Evolutionary conservation across 2,888 invertebrate genomes (phyloP), one percentile per base, ranked within the genome.

Genomic region (Sympetrum striolatum): DNA sequence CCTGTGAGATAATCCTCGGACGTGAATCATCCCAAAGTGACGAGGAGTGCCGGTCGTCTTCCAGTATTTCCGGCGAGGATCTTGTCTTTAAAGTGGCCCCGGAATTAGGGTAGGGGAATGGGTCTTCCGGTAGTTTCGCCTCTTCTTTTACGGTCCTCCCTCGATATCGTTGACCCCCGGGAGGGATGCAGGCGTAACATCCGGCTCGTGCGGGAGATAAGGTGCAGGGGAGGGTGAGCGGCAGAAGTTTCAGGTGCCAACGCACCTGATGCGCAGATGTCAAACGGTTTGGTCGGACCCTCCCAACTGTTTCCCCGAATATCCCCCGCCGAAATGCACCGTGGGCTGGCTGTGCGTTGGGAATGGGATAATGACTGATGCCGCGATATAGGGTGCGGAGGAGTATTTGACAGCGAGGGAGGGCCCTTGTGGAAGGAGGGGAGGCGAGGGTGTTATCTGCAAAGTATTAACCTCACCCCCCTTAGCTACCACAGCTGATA

Each of bases 211-310:
- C 58, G 37, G 60, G 10, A 44, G 44, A 44, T 44, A 44, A 44
- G 44, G 44, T 44, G 22, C 8, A 22, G 64, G 64, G 22, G 10
- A 25, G 64, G 64, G 25, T 64, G 64, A 22, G 82, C 22, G 35
- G 86, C 86, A 60, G 60, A 86, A 86, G 86, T 86, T 86, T 86
- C 86, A 86, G 86, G 86, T 86, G 86, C 60, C 60, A 31, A 5
- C 60, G 64, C 86, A 86, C 86, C 86, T 86, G 86, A 86, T 86
- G 86, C 86, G 86, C 86, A 86, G 60, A 64, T 86, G 86, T 86
- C 82, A 58, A 82, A 53, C 82, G 58, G 58, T 22, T 48, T 58
- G n/a, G 5, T 3, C n/a, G n/a, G 53, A 12, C 58, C 58, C 58
- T 82, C 31, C 31, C 35, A 35, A 82, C 12, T 18, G 53, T 53